A percentile compares a stretch with the other conserved stretches of the same genome.
phyloP scores from a whole-genome alignment of 2,797 vertebrate genomes.

The Sebastes taczanowskii region DNA sequence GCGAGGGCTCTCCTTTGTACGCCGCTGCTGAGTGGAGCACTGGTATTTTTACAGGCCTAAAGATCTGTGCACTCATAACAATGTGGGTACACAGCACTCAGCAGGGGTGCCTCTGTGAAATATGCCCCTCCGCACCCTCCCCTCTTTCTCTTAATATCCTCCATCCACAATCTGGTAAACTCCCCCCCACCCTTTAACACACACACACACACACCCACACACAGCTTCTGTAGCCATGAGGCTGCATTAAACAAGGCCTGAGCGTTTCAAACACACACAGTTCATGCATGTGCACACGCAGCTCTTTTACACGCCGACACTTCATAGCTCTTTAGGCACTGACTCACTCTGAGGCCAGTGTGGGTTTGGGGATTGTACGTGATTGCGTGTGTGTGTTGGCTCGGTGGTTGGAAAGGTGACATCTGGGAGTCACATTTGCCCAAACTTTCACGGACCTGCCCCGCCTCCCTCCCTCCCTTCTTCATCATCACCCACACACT shows the following conservation, averaged over 20 bases:
- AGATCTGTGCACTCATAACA: conserved; percentile 89
- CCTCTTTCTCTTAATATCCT: conserved; percentile 88
- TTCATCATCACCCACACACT: conserved; percentile 84
- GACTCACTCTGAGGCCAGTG: conserved; percentile 90
- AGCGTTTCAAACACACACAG: conserved; percentile 54
- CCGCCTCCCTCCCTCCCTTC: conserved; percentile 30
- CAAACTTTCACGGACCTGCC: conserved; percentile 87
- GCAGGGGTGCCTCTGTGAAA: conserved; percentile 89
- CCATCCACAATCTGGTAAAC: conserved; percentile 87
- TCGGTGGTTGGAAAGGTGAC: conserved; percentile 60
- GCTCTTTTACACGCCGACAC: conserved; percentile 74
- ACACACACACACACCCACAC: neutral
- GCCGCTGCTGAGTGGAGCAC: conserved; percentile 79
- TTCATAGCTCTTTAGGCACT: conserved; percentile 86
- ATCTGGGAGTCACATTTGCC: conserved; percentile 71
- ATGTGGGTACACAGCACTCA: conserved; percentile 89
- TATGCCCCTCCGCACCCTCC: conserved; percentile 82
- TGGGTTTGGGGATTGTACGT: conserved; percentile 69
- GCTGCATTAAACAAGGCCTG: conserved; percentile 89
- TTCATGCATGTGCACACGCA: conserved; percentile 4
- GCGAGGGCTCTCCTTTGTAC: conserved; percentile 78
- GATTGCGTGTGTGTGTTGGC: conserved; percentile 23
- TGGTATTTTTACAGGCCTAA: conserved; percentile 92
- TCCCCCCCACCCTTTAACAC: conserved; percentile 62
- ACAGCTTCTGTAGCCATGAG: conserved; percentile 85